Evolutionary conservation across 2,797 vertebrate genomes (phyloP), one percentile per base, ranked within the genome.

Genomic region (Alectoris magna): DNA sequence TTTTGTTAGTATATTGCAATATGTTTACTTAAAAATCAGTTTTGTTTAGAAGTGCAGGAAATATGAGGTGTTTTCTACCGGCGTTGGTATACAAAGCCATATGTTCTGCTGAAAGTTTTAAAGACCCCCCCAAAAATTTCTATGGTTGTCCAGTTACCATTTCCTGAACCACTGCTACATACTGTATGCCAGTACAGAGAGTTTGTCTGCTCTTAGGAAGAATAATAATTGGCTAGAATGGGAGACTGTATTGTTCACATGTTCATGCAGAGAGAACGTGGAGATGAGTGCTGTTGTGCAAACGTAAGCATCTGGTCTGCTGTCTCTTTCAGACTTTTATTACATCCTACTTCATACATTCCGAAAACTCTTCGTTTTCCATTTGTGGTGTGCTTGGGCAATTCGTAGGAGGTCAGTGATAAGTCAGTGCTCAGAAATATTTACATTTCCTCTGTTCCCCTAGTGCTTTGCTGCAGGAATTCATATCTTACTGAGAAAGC

Each of bases 221-320:
- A 36, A 4, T 10, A 24, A 53, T 51, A 44, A 48, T 78, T 48
- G 53, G 3, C 27, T 53, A 29, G 72, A 85, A 27, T 14, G n/a
- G 34, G 31, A 23, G 29, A 2, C 23, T 87, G 13, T 38, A 11
- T 13, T 34, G 21, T 34, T 9, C 0, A 0, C 16, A 18, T 78
- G 13, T 34, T 74, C 38, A 8, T 27, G 26, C 43, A 71, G 63
- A 58, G 58, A 22, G 41, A 49, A 70, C 5, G 10, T 1, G 8
- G 41, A 70, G n/a, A 27, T 49, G n/a, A 46, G 13, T 46, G 10
- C 18, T 81, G 1, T 62, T 60, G 9, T 14, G n/a, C 66, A 14
- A 76, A 39, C 23, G 67, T 10, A 22, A 5, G 19, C 43, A 29
- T 67, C 67, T 56, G 58, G 8, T 51, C 36, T 44, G 26, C 44